phyloP scores from a whole-genome alignment of 2,797 vertebrate genomes.

The Lagothrix lagotricha region DNA sequence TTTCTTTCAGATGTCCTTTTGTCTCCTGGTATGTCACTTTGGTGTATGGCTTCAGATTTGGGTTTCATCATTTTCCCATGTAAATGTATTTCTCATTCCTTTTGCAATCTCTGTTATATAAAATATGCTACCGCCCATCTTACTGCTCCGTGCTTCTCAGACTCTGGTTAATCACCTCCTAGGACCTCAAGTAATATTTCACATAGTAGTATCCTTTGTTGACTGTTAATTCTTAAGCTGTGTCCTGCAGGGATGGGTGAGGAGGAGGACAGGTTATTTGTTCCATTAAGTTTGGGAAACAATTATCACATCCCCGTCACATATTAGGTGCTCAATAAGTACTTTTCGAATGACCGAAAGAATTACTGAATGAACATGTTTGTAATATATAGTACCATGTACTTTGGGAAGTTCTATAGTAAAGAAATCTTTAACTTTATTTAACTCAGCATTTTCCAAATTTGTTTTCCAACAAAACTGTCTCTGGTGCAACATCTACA shows the following conservation, averaged over 20 bases:
- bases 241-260: not conserved
- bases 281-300: not conserved
- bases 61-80: not conserved
- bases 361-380: not conserved
- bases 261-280: not conserved
- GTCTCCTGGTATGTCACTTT: not conserved
- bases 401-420: not conserved
- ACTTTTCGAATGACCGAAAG: not conserved
- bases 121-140: not conserved
- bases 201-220: not conserved
- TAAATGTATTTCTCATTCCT: not conserved
- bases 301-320: not conserved
- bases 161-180: not conserved
- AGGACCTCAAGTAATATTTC: not conserved
- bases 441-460: not conserved
- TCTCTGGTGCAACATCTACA: not conserved
- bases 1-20: slow-evolving; percentile 21
- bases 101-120: not conserved
- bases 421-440: not conserved
- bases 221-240: not conserved
- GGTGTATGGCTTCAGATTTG: not conserved
- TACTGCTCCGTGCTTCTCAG: not conserved
- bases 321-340: not conserved
- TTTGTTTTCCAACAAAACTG: not conserved
- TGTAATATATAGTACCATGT: not conserved